Percentiles rank a stretch among this genome's conserved stretches.
These are phyloP conservation scores for Pangasius larnaudii DNA, from an alignment of 2,797 vertebrate genomes.

Conservation along the genomic window DNA sequence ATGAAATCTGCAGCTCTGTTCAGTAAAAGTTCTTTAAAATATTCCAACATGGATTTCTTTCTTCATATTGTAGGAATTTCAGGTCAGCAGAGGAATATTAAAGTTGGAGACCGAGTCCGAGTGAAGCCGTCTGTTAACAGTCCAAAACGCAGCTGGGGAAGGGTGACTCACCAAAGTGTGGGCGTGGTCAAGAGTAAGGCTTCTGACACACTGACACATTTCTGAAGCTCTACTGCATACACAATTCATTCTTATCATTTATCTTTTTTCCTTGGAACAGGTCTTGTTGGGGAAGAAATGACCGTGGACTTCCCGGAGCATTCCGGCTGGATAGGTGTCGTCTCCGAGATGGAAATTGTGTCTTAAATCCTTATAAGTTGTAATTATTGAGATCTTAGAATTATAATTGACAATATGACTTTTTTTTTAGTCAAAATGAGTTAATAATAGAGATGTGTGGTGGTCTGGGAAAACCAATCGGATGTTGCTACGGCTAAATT, in stretches of 20 bases:
- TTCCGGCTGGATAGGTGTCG: slow-evolving; percentile 31
- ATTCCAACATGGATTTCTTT: background rate
- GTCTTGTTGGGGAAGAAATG: slow-evolving; percentile 18
- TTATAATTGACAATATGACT: background rate
- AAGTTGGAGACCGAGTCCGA: slow-evolving; percentile 45
- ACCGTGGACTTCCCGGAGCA: slow-evolving; percentile 48
- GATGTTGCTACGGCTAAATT: background rate
- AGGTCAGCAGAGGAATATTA: slow-evolving; percentile 5
- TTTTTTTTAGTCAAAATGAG: background rate
- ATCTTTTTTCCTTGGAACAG: background rate
- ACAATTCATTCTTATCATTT: background rate
- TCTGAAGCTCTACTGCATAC: background rate
- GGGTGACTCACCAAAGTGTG: slow-evolving; percentile 7
- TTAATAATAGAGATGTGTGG: background rate
- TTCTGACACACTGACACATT: background rate
- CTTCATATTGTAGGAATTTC: background rate
- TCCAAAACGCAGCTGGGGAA: slow-evolving; percentile 51
- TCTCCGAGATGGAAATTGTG: slow-evolving; percentile 41
- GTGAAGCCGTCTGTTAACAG: slow-evolving; percentile 41
- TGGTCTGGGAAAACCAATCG: background rate
- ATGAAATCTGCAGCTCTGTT: background rate
- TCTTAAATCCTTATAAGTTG: background rate
- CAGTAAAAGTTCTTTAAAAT: background rate
- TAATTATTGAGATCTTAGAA: background rate
- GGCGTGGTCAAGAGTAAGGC: slow-evolving; percentile 34